Evolutionary conservation across 2,797 vertebrate genomes (phyloP).

Genomic region (Onychomys arenicola): DNA sequence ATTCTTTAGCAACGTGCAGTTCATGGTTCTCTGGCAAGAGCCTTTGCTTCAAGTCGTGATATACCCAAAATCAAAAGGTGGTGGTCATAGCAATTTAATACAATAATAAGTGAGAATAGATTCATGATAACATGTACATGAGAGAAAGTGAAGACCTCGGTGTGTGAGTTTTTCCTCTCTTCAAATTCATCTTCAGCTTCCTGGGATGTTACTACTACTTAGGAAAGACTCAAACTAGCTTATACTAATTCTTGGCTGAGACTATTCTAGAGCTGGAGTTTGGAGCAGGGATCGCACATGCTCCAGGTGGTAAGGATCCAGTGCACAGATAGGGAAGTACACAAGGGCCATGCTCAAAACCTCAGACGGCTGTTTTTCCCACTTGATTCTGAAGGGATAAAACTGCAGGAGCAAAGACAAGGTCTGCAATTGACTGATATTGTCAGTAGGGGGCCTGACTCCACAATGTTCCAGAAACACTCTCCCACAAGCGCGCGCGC

Average conservation of each 20-base stretch:
- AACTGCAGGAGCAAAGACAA: conserved; percentile 31
- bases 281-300: neutral
- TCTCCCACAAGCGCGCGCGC: neutral
- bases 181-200: conserved; percentile 42
- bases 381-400: neutral
- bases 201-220: conserved; percentile 33
- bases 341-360: neutral
- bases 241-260: conserved; percentile 25
- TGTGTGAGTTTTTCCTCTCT: conserved; percentile 10
- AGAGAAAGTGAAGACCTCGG: neutral
- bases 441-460: conserved; percentile 84
- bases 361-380: neutral
- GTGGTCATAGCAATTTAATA: conserved; percentile 21
- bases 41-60: conserved; percentile 10
- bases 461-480: conserved; percentile 65
- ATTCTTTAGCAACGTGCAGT: conserved; percentile 49
- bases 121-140: neutral
- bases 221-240: conserved; percentile 42
- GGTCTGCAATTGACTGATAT: conserved; percentile 80
- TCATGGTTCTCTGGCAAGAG: conserved; percentile 7
- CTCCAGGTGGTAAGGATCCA: neutral
- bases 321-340: neutral
- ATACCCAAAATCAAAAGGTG: neutral
- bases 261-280: neutral
- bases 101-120: neutral